Base-by-base conservation (phyloP, 2,113 vertebrate genomes). In the Syngnathus scovelli region DNA sequence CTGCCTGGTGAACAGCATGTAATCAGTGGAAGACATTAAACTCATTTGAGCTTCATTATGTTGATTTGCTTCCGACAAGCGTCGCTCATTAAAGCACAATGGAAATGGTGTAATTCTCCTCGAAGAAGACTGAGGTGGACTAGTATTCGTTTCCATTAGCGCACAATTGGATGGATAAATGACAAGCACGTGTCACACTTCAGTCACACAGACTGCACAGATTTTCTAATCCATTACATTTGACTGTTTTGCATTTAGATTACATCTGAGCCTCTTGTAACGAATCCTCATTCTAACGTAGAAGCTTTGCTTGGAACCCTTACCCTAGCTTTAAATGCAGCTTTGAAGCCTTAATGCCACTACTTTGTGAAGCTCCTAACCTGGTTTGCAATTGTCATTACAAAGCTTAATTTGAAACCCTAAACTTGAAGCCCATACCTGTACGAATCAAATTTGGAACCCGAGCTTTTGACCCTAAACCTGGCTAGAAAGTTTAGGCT, bases 21-120 rank as follows among this genome's bases (percentile, higher is more conserved):
- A 79, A 87, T 82, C 76, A 81, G 69, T 67, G 80, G 66, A 81
- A 85, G 77, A 80, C 77, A 87, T 88, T 82, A 77, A 70, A 77
- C 68, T 86, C 78, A 87, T 87, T 84, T 82, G 70, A 82, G 72
- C 77, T 71, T 78, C 77, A 86, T 86, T 85, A 83, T 84, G 88
- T 80, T 75, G 83, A 83, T 84, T 77, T 77, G 69, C 62, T 78
- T 85, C 83, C 80, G 79, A 88, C 81, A 80, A 78, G 68, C 77
- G 85, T 23, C 85, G 64, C 72, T 72, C 39, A 77, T 80, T 81
- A 78, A 78, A 83, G 48, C 69, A 77, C 75, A 67, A 55, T 60
- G 67, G 72, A 54, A 76, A 77, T 78, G 67, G 76, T 59, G 64
- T 78, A 80, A 85, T 81, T 76, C 74, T 83, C n/a, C 75, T 70